These are phyloP conservation scores for Notarius quadriscutis DNA, from an alignment of 2,113 vertebrate species.

Conservation along the genomic window DNA sequence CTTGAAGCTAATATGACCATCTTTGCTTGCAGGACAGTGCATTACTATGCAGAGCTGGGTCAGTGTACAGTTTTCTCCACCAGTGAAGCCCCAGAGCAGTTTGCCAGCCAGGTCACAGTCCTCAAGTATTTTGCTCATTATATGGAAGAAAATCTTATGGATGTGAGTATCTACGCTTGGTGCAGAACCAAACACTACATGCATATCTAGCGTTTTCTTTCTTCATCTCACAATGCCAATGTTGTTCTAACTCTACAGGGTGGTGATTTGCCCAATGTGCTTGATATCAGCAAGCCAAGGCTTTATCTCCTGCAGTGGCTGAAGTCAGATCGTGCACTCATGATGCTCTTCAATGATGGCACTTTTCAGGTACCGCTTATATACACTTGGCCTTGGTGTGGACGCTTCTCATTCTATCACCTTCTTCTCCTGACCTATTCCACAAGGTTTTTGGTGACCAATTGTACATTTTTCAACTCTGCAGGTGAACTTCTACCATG, in stretches of 20 bases:
- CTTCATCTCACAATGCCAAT: background rate
- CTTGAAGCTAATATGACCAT: constrained; percentile 11
- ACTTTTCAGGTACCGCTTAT: constrained; percentile 80
- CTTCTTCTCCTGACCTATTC: background rate
- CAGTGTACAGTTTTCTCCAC: constrained; percentile 80
- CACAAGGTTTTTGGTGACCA: background rate
- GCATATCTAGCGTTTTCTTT: background rate
- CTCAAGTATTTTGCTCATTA: constrained; percentile 87
- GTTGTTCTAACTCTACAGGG: constrained; percentile 65
- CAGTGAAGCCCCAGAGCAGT: constrained; percentile 79
- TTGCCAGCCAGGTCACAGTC: constrained; percentile 83
- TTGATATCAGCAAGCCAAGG: constrained; percentile 75
- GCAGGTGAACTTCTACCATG: constrained; percentile 89
- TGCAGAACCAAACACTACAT: background rate
- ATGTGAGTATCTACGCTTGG: constrained; percentile 72
- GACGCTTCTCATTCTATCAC: background rate
- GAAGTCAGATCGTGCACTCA: constrained; percentile 87
- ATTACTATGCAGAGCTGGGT: constrained; percentile 84
- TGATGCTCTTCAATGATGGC: constrained; percentile 91
- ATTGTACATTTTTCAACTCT: constrained; percentile 11
- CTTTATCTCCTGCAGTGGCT: constrained; percentile 88
- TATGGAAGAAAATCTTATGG: constrained; percentile 91
- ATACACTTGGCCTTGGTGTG: background rate
- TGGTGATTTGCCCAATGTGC: constrained; percentile 79
- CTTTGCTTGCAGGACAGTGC: constrained; percentile 74